Evolutionary conservation across 2,113 vertebrate species (phyloP), one percentile per base, ranked within the genome.

Genomic region (Romanogobio albipinnatus): DNA sequence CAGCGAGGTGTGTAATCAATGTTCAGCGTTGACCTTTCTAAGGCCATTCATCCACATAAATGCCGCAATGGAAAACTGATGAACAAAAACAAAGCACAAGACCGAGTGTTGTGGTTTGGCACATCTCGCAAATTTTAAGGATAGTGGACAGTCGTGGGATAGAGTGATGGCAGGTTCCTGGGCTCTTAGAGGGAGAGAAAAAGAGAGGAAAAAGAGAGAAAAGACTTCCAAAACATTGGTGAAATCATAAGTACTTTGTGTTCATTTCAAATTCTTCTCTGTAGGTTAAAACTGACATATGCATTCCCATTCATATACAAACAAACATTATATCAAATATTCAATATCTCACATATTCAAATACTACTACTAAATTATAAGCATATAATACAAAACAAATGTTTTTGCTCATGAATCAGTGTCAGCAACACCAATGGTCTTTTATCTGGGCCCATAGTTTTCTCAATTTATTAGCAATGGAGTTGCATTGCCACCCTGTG

Each of bases 401-500:
- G 33, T 66, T 17, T 66, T 36, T 4, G 17, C 15, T 68, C 3
- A 70, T 10, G 4, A 39, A 70, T 39, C 33, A 68, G 15, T 70
- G 66, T 70, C 17, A 39, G 36, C 33, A 59, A 43, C 53, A 77
- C 51, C 53, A 24, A 33, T 39, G 43, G 33, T 61, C n/a, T 59
- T 39, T 39, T 24, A 78, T 24, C 22, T 61, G 22, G 3, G 9
- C 3, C 19, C 56, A 11, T 24, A 24, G 76, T 39, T 15, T 78
- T 39, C 36, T n/a, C 9, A n/a, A 3, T 59, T 78, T 78, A 61
- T 78, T 43, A 61, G 76, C 36, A n/a, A 66, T 81, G 61, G 78
- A 81, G 78, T 81, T 66, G 62, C 78, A 81, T 81, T 81, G 78
- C 78, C 78, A 64, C 78, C 78, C 78, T 81, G 78, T 81, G 78